These are phyloP conservation scores for Heliconius aoede DNA, from an alignment of 2,888 invertebrate species.

Conservation along the genomic window DNA sequence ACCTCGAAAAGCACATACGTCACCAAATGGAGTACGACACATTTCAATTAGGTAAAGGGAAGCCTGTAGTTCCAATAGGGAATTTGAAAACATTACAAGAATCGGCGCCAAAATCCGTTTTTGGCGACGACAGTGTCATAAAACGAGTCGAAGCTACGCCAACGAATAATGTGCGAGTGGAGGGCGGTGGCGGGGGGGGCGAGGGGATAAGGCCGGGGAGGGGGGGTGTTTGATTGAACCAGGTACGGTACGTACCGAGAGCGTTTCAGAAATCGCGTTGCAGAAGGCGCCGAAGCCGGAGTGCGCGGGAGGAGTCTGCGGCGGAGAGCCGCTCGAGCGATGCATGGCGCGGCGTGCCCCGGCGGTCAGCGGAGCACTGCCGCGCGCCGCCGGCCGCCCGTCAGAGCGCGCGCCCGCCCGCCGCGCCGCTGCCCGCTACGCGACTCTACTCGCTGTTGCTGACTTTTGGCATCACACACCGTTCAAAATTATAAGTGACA, in stretches of 20 bases:
- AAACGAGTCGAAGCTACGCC: conserved; percentile 41
- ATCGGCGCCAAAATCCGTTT: conserved; percentile 66
- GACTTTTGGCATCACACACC: conserved; percentile 77
- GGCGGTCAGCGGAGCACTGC: conserved; percentile 74
- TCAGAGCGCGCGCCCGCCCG: conserved; percentile 72
- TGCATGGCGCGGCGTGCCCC: conserved; percentile 66
- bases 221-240: conserved; percentile 37
- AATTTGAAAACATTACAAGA: conserved; percentile 51
- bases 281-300: conserved; percentile 81
- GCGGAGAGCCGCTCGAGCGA: conserved; percentile 67
- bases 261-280: conserved; percentile 79
- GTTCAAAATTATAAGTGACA: conserved; percentile 81
- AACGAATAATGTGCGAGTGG: conserved; percentile 38
- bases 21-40: conserved; percentile 69
- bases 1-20: conserved; percentile 79
- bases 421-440: too few relatives aligned
- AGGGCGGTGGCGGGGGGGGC: conserved; percentile 33
- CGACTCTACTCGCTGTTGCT: conserved; percentile 68
- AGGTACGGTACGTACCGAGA: conserved; percentile 74
- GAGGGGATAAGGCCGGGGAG: too few relatives aligned
- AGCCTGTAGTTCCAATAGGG: conserved; percentile 44
- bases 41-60: conserved; percentile 54
- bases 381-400: conserved; percentile 51
- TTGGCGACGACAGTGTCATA: conserved; percentile 55
- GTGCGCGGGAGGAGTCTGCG: conserved; percentile 58